Conservation (phyloP, 2,113 vertebrate species). For the Syngnathoides biaculeatus region DNA sequence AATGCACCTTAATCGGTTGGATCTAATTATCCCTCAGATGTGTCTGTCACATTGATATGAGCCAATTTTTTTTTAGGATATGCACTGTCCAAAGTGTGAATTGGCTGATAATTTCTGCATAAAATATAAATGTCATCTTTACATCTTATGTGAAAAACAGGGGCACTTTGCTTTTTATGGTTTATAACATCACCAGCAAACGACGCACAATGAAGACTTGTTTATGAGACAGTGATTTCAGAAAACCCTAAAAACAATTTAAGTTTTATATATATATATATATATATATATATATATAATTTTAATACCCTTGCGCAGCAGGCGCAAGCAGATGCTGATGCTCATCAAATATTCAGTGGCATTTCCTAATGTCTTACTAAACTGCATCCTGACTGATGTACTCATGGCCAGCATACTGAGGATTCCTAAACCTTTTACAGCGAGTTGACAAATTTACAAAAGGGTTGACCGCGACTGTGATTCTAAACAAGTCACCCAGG, state of each 20-base stretch:
- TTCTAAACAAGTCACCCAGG: too few species aligned
- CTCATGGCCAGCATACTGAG: too few species aligned
- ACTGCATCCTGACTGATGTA: too few species aligned
- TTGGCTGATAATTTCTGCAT: conserved; percentile 34
- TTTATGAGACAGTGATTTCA: neutral
- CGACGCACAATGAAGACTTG: neutral
- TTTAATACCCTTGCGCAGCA: too few species aligned
- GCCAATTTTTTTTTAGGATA: conserved; percentile 32
- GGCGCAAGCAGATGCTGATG: too few species aligned
- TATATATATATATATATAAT: too few species aligned
- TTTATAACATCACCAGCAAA: neutral
- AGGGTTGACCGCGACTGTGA: too few species aligned
- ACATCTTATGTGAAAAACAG: conserved; percentile 27
- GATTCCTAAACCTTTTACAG: too few species aligned
- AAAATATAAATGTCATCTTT: conserved; percentile 51
- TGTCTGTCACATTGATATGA: conserved; percentile 65
- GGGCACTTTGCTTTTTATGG: neutral
- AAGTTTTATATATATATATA: too few species aligned
- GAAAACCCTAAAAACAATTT: neutral
- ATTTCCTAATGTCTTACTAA: too few species aligned
- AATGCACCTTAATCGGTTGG: conserved; percentile 41
- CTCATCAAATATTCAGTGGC: too few species aligned
- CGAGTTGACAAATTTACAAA: too few species aligned
- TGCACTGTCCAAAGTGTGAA: conserved; percentile 30
- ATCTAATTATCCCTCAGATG: conserved; percentile 67